Conservation (phyloP, 2,113 vertebrate genomes). For the Nycticorax nycticorax region DNA sequence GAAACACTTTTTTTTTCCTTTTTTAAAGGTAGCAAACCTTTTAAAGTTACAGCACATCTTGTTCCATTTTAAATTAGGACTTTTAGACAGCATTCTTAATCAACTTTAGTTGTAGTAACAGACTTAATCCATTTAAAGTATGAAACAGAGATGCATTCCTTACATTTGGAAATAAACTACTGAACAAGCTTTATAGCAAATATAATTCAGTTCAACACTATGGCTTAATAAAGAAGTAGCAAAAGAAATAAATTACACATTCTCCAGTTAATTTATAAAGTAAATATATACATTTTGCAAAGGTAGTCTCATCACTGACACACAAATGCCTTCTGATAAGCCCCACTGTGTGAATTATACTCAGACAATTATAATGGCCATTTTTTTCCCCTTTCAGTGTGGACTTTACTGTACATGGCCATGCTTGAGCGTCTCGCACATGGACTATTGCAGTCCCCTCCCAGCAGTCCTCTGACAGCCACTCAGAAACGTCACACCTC, state of each 20-base stretch:
- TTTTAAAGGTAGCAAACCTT: background rate
- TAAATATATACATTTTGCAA: background rate
- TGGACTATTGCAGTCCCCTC: background rate
- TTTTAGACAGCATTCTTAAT: background rate
- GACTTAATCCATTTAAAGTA: background rate
- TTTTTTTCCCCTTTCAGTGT: background rate
- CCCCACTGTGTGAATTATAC: background rate
- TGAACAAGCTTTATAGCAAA: constrained; percentile 1
- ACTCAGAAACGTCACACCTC: background rate
- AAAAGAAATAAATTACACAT: constrained; percentile 5
- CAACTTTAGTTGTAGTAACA: background rate
- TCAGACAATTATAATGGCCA: background rate
- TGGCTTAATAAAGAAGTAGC: background rate
- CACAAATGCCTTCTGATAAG: background rate
- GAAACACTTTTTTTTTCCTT: background rate
- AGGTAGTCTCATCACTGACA: background rate
- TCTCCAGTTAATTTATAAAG: constrained; percentile 20
- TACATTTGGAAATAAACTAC: constrained; percentile 22
- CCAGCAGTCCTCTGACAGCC: background rate
- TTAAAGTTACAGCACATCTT: background rate
- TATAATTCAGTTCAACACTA: constrained; percentile 7
- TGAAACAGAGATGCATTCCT: background rate
- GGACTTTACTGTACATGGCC: background rate
- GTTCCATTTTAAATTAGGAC: background rate
- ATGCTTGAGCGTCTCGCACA: rapidly evolving